phyloP scores from a whole-genome alignment of 2,113 vertebrate species.

The Gallinago undulata region DNA sequence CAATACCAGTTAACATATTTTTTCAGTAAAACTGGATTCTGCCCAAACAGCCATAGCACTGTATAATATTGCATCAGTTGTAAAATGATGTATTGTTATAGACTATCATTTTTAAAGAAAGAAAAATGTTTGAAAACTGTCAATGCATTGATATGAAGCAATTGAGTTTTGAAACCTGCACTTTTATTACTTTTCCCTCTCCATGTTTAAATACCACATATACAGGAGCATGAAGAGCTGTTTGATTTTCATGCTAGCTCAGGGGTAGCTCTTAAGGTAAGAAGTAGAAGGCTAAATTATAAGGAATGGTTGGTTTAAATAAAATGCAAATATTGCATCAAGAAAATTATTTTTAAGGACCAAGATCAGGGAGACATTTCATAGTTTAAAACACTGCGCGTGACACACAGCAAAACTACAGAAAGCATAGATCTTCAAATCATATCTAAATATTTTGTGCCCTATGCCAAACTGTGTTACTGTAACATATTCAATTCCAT shows the following conservation, averaged over 20 bases:
- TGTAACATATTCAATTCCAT: neutral
- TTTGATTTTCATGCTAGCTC: neutral
- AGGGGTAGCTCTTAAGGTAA: neutral
- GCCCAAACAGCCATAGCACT: neutral
- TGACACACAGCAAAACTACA: neutral
- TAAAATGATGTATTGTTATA: neutral
- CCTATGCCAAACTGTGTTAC: neutral
- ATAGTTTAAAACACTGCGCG: neutral
- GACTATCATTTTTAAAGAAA: neutral
- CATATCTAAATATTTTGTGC: neutral
- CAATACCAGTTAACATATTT: neutral
- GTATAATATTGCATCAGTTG: neutral
- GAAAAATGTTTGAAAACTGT: neutral
- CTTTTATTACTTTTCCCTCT: neutral
- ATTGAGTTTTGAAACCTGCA: neutral
- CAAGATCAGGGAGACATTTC: neutral
- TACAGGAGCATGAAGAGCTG: neutral
- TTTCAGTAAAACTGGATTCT: neutral
- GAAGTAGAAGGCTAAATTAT: neutral
- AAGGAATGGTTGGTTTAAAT: neutral
- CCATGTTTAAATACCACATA: neutral
- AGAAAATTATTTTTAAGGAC: neutral
- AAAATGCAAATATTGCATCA: neutral
- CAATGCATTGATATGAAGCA: neutral
- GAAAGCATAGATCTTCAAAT: neutral